Base-by-base conservation (phyloP, 2,113 vertebrate species). In the Holacanthus passer region DNA sequence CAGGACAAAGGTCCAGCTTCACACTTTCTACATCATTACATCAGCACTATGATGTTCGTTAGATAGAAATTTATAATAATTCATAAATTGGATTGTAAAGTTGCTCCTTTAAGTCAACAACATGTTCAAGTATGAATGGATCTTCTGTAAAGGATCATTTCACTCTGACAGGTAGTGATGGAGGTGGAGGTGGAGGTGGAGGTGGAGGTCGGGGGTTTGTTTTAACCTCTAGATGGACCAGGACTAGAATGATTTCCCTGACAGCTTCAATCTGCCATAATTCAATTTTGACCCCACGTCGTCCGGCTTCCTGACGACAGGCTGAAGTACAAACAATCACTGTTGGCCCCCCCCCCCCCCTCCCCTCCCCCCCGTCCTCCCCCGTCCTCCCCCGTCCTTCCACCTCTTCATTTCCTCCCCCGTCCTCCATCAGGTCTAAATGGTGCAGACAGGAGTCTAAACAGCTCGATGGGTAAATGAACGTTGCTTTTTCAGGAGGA, bases 371-470 rank as follows among this genome's bases (percentile, higher is more conserved):
- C 29, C 64, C 68, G n/a, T 68, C 79, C 75, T 53, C n/a, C 55
- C 35, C 24, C 24, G 3, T 10, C 12, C 14, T 60, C 62, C 78
- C 48, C n/a, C n/a, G n/a, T 76, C 29, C 37, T 22, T 20, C 43
- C 70, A 35, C 79, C 76, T 82, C 81, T 66, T 76, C 39, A 35
- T 68, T 73, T 68, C 79, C 75, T 53, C n/a, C 55, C 35, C 24
- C 24, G 3, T 10, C 12, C 14, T 60, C 62, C 78, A 41, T 43
- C 63, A 0, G 3, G 37, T 45, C 19, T 82, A 62, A 84, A 77
- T n/a, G 80, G 60, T 69, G 79, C 55, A 35, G 77, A 85, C 81
- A 75, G 83, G 56, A 83, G 77, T 48, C 66, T 77, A 84, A 83
- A 86, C 87, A 85, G 73, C 73, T 62, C 58, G 45, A 17, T 4